Conservation (phyloP, 2,797 vertebrate genomes). For the Triplophysa bombifrons region DNA sequence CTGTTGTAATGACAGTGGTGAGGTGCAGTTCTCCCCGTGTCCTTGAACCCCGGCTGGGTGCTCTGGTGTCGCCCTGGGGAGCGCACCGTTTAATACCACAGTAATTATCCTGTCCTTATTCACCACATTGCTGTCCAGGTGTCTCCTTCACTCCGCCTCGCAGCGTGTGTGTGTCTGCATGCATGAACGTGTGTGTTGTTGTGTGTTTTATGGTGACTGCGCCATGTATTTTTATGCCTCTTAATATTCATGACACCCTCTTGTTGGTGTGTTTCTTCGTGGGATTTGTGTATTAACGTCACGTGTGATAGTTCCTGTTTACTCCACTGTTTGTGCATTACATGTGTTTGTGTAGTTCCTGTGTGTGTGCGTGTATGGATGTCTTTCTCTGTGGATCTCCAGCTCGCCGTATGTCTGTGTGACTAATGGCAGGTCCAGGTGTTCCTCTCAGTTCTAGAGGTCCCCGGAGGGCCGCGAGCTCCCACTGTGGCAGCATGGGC, state of each 20-base stretch:
- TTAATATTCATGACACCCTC: conserved; percentile 52
- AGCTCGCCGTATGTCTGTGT: conserved; percentile 77
- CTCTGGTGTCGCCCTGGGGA: conserved; percentile 70
- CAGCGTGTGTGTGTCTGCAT: conserved; percentile 39
- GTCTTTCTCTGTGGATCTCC: conserved; percentile 62
- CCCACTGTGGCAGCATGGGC: conserved; percentile 66
- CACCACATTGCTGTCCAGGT: conserved; percentile 73
- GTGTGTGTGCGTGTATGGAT: conserved; percentile 50
- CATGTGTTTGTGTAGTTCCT: conserved; percentile 49
- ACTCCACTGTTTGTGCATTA: conserved; percentile 54
- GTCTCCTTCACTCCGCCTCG: conserved; percentile 60
- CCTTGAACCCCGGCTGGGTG: conserved; percentile 75
- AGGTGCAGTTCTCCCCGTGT: conserved; percentile 65
- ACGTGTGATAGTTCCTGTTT: conserved; percentile 50
- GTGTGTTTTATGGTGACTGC: conserved; percentile 21
- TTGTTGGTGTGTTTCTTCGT: conserved; percentile 24
- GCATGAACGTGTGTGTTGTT: conserved; percentile 24
- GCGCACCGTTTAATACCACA: conserved; percentile 76
- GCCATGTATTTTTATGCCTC: conserved; percentile 40
- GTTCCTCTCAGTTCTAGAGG: conserved; percentile 75
- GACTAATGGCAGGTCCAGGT: conserved; percentile 85
- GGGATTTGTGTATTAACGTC: conserved; percentile 10
- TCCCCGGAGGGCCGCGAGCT: conserved; percentile 69
- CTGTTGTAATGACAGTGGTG: conserved; percentile 72
- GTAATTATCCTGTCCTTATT: conserved; percentile 80